Percentiles rank a stretch among this genome's conserved stretches.
Conservation (phyloP, 2,888 invertebrate genomes). For the Monochamus alternatus region DNA sequence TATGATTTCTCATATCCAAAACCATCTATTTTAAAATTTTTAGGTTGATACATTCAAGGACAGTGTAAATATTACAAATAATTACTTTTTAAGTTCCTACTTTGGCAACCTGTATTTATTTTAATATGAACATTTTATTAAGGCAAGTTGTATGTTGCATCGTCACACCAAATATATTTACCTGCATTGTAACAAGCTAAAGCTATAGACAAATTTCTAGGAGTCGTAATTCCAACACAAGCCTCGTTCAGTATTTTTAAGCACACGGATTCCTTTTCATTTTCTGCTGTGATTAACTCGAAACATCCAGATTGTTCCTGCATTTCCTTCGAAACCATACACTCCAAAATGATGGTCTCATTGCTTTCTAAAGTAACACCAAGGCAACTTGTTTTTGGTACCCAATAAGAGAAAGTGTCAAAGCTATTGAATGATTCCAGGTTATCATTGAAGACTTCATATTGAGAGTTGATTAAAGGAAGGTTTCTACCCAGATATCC, state of each 20-base stretch:
- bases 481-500: not conserved
- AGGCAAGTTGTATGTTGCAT: too few species aligned
- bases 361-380: conserved; percentile 24
- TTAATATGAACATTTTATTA: too few species aligned
- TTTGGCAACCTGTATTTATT: not conserved
- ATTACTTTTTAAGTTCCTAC: not conserved
- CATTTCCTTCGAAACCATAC: not conserved
- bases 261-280: not conserved
- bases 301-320: conserved; percentile 18
- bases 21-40: too few species aligned
- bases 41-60: too few species aligned
- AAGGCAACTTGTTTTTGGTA: conserved; percentile 23
- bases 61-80: too few species aligned
- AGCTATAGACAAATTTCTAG: not conserved
- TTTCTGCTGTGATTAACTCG: not conserved
- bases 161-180: too few species aligned
- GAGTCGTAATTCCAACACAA: conserved; percentile 25
- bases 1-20: not conserved
- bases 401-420: conserved; percentile 4
- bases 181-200: conserved; percentile 8
- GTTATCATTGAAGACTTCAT: not conserved
- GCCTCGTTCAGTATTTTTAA: conserved; percentile 6
- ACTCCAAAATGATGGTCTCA: conserved; percentile 20
- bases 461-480: not conserved
- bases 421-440: not conserved